phyloP scores from a whole-genome alignment of 2,888 invertebrate species.

The Campaea margaritaria region DNA sequence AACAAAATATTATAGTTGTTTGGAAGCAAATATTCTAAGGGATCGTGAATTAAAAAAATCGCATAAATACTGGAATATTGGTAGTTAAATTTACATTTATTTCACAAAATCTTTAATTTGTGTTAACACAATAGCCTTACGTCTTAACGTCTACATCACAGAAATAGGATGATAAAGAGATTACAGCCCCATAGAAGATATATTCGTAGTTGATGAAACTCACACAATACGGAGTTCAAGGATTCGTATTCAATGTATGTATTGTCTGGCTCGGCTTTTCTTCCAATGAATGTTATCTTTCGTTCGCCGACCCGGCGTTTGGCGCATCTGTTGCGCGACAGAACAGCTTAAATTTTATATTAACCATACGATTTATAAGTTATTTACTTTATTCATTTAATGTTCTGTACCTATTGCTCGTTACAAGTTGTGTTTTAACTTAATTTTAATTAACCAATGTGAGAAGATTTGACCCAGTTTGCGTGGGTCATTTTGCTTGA shows the following conservation, averaged over 20 bases:
- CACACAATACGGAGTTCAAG: constrained; percentile 22
- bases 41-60: too few relatives aligned
- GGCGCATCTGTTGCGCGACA: constrained; percentile 48
- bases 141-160: too few relatives aligned
- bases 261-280: constrained; percentile 47
- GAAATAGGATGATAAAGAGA: constrained; percentile 19
- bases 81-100: too few relatives aligned
- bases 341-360: constrained; percentile 35
- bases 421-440: not conserved
- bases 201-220: constrained; percentile 11
- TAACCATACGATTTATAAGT: constrained; percentile 20
- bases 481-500: too few relatives aligned
- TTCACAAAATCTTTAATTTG: too few relatives aligned
- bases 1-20: too few relatives aligned
- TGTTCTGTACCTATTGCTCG: not conserved
- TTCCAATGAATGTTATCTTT: constrained; percentile 59
- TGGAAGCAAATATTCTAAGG: too few relatives aligned
- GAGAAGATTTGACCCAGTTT: too few relatives aligned
- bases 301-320: constrained; percentile 50
- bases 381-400: constrained; percentile 4
- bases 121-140: too few relatives aligned
- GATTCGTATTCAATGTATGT: constrained; percentile 29
- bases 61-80: too few relatives aligned
- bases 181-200: constrained; percentile 18
- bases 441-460: too few relatives aligned